Evolutionary conservation across 2,113 vertebrate genomes (phyloP).

Genomic region (Melanotaenia duboulayi): DNA sequence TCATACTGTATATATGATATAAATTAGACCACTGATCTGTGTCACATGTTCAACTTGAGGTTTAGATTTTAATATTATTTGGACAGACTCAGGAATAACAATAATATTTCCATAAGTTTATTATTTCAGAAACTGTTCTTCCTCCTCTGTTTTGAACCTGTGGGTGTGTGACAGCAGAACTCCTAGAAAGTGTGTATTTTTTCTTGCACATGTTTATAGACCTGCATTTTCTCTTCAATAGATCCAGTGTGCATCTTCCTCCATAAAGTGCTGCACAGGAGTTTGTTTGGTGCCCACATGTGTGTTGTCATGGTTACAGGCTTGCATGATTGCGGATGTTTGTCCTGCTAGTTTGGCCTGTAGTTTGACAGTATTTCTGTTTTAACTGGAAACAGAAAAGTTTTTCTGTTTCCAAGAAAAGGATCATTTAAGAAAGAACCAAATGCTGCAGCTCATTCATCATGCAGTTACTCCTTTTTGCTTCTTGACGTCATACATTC

Average conservation of each 20-base stretch:
- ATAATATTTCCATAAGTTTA: not conserved
- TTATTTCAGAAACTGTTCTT: slow-evolving; percentile 17
- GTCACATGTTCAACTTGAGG: too few relatives aligned
- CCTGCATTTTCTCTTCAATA: slow-evolving; percentile 15
- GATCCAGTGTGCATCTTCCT: slow-evolving; percentile 4
- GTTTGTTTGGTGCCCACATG: slow-evolving; percentile 64
- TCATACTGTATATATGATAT: not conserved
- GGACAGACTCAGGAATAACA: not conserved
- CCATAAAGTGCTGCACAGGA: slow-evolving; percentile 10
- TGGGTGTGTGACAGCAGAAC: slow-evolving; percentile 52
- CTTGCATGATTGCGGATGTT: slow-evolving; percentile 13
- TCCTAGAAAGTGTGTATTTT: slow-evolving; percentile 15
- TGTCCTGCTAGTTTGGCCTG: slow-evolving; percentile 10
- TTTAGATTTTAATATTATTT: too few relatives aligned
- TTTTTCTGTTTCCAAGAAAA: slow-evolving; percentile 11
- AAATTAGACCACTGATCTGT: not conserved
- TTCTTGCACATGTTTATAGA: not conserved
- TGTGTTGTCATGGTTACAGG: slow-evolving; percentile 56
- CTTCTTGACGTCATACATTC: slow-evolving; percentile 28
- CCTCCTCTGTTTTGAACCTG: slow-evolving; percentile 33
- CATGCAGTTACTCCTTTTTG: not conserved
- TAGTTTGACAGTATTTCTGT: not conserved
- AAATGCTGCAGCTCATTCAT: slow-evolving; percentile 46
- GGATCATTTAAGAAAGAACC: slow-evolving; percentile 20
- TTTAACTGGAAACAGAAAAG: not conserved